Conservation (phyloP, 2,113 vertebrate species). For the Cygnus atratus region DNA sequence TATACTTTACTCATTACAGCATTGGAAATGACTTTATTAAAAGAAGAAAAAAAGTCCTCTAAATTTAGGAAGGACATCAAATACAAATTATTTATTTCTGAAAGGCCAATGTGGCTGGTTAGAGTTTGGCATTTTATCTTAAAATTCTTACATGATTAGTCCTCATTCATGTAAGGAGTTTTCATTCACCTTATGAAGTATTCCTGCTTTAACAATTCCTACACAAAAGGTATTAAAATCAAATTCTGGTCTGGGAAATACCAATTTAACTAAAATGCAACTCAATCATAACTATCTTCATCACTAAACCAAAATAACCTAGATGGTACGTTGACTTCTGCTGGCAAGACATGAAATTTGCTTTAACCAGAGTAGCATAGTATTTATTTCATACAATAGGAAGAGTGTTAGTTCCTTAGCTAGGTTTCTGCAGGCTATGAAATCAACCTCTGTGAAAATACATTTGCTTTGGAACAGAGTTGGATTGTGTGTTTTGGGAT, state of each 20-base stretch:
- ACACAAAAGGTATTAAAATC: neutral
- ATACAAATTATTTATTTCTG: conserved; percentile 4
- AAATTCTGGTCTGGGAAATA: neutral
- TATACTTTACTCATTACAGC: conserved; percentile 51
- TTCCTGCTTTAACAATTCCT: neutral
- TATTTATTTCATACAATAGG: neutral
- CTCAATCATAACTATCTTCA: neutral
- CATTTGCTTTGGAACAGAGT: neutral
- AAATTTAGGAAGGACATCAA: conserved; percentile 4
- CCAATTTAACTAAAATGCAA: neutral
- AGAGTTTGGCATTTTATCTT: neutral
- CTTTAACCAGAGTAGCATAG: neutral
- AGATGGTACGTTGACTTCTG: neutral
- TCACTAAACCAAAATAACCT: neutral
- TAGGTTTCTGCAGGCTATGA: neutral
- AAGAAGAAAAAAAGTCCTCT: neutral
- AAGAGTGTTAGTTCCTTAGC: neutral
- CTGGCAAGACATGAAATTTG: neutral
- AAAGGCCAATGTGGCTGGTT: neutral
- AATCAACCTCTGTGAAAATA: neutral
- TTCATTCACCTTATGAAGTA: neutral
- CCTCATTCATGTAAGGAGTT: neutral
- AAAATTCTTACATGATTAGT: neutral
- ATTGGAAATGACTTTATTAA: conserved; percentile 21
- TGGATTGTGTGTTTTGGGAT: neutral